Evolutionary conservation across 1,140 invertebrate species (phyloP).

Genomic region (Neoseiulus cucumeris): DNA sequence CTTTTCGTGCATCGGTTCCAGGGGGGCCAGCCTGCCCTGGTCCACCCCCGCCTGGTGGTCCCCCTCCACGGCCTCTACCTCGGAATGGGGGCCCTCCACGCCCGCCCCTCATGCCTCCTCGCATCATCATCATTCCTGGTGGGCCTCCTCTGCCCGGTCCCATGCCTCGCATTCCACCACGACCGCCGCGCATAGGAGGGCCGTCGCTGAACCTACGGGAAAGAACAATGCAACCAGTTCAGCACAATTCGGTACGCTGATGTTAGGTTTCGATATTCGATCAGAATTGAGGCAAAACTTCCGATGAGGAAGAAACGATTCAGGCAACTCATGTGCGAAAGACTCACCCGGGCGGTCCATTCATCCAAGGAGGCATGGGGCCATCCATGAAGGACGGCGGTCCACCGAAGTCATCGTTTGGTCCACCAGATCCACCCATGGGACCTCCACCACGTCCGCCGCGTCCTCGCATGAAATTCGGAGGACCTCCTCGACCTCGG

Average conservation of each 20-base stretch:
- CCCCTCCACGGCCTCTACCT: not conserved
- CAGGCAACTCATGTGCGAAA: too few species aligned
- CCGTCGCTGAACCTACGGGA: not conserved
- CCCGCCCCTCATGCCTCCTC: not conserved
- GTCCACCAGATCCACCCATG: not conserved
- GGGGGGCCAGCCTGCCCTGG: not conserved
- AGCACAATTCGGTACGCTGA: too few species aligned
- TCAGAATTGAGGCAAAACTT: not conserved
- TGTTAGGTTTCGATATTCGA: not conserved
- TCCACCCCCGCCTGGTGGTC: not conserved
- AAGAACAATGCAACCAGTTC: not conserved
- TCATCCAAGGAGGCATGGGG: not conserved
- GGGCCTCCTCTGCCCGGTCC: not conserved
- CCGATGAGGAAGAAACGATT: not conserved
- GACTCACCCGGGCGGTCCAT: not conserved
- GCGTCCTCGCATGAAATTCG: constrained; percentile 1
- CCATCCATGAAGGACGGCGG: not conserved
- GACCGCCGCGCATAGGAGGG: constrained; percentile 1
- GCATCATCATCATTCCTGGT: not conserved
- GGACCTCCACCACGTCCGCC: not conserved
- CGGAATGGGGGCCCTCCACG: not conserved
- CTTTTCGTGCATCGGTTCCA: not conserved
- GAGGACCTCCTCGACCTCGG: constrained; percentile 4
- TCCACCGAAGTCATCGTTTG: not conserved
- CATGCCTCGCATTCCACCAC: not conserved